Base-by-base conservation (phyloP, 2,888 invertebrate genomes). In the Patella depressa region DNA sequence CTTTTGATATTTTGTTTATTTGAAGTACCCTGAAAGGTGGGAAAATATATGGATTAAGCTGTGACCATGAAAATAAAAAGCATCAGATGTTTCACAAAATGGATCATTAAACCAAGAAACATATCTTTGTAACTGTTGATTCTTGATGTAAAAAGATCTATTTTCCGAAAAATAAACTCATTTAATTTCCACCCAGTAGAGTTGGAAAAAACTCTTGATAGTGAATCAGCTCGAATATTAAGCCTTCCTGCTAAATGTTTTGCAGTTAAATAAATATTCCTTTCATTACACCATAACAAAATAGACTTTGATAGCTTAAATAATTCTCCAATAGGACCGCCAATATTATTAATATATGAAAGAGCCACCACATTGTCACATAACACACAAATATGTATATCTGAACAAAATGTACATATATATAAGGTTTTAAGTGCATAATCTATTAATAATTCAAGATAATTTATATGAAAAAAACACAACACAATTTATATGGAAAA, bases 121-220 rank as follows among this genome's bases (percentile, higher is more conserved):
- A 77, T 24, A 81, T 1, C 29, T 54, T 11, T 45, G 7, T 24
- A 80, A 19, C 57, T 72, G 75, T 81, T 80, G 9, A 78, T 24
- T 24, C 78, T 53, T 19, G 78, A 80, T 55, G 76, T 78, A 74
- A 81, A 81, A n/a, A 78, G 17, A 71, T 81, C 79, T 24, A 24
- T 24, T 81, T 53, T 81, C 72, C 7, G 81, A 77, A 17, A n/a
- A 24, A 12, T 75, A 74, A 24, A 69, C 45, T n/a, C 65, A 72
- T 81, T 79, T 15, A 80, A 72, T 71, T 69, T 80, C 79, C 77
- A n/a, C n/a, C n/a, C n/a, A n/a, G n/a, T n/a, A n/a, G n/a, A n/a
- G n/a, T 80, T 79, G 34, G 29, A 73, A 78, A 75, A 78, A 77
- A 74, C 2, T 4, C 74, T 75, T 53, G 24, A 2, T 78, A 81